phyloP scores from a whole-genome alignment of 2,888 invertebrate species.

The Cephus spinipes region DNA sequence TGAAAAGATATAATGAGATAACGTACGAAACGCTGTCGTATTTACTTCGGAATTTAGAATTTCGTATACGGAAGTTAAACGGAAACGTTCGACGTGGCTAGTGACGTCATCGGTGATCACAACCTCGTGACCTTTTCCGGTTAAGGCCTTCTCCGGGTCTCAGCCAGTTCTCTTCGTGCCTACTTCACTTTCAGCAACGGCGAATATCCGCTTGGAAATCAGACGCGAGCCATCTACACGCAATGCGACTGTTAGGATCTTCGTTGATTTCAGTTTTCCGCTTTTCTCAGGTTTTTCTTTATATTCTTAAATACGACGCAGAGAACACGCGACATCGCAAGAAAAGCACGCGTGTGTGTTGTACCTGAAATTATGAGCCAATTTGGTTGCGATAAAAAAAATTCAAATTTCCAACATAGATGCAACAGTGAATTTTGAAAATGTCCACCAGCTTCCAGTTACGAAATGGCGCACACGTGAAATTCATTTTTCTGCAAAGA shows the following conservation, averaged over 20 bases:
- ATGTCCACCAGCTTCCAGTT: neutral
- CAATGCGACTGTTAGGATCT: slow-evolving; percentile 46
- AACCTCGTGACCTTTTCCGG: neutral
- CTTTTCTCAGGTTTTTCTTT: neutral
- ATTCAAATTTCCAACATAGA: neutral
- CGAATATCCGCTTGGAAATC: slow-evolving; percentile 37
- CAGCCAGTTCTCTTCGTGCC: neutral
- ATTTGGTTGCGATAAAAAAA: too few species aligned
- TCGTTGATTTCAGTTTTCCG: neutral
- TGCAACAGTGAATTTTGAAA: neutral
- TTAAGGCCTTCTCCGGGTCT: neutral
- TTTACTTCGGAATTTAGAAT: neutral
- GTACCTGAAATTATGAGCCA: neutral
- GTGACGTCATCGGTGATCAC: neutral
- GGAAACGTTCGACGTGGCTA: neutral
- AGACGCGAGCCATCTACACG: slow-evolving; percentile 50
- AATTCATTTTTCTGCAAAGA: neutral
- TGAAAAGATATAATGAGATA: neutral
- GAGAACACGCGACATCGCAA: neutral
- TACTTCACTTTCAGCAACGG: neutral
- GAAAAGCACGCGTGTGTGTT: neutral
- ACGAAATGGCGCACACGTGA: neutral
- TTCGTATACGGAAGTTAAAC: neutral
- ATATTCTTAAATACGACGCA: neutral
- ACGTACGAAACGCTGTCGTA: neutral